These are phyloP conservation scores for Heliopora coerulea DNA, from an alignment of 92 coral and sea anemone species.

Conservation along the genomic window DNA sequence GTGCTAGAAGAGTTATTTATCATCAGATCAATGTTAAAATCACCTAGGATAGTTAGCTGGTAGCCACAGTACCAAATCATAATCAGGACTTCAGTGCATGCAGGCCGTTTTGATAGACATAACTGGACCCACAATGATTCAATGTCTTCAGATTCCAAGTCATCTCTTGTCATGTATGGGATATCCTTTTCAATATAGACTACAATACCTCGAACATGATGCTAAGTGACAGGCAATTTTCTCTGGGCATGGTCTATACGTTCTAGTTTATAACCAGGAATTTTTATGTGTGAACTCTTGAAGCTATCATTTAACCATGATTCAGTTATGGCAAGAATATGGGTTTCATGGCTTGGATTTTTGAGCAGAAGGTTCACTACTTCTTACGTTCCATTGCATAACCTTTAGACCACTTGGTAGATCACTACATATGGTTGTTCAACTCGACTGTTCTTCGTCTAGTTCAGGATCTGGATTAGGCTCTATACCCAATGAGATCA, in stretches of 20 bases:
- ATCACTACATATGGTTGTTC: conserved; percentile 21
- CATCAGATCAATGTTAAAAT: conserved; percentile 41
- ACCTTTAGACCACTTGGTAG: background rate
- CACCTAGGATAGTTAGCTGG: conserved; percentile 34
- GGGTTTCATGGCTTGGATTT: conserved; percentile 1
- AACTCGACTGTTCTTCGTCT: no score
- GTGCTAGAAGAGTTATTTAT: no score
- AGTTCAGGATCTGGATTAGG: no score
- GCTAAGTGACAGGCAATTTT: background rate
- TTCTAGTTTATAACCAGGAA: conserved; percentile 11
- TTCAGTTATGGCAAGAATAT: conserved; percentile 18
- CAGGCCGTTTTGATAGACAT: background rate
- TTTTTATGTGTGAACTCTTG: background rate
- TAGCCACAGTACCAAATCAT: no score
- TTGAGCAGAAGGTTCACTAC: background rate
- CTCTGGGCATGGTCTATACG: background rate
- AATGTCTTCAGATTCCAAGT: conserved; percentile 2
- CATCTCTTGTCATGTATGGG: background rate
- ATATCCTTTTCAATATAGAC: conserved; percentile 4
- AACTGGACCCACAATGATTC: conserved; percentile 28
- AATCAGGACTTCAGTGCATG: no score
- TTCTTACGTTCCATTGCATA: conserved; percentile 17
- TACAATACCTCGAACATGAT: conserved; percentile 8
- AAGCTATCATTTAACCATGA: conserved; percentile 2
- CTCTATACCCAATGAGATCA: no score